Evolutionary conservation across 2,888 invertebrate genomes (phyloP).

Genomic region (Lasius platythorax): DNA sequence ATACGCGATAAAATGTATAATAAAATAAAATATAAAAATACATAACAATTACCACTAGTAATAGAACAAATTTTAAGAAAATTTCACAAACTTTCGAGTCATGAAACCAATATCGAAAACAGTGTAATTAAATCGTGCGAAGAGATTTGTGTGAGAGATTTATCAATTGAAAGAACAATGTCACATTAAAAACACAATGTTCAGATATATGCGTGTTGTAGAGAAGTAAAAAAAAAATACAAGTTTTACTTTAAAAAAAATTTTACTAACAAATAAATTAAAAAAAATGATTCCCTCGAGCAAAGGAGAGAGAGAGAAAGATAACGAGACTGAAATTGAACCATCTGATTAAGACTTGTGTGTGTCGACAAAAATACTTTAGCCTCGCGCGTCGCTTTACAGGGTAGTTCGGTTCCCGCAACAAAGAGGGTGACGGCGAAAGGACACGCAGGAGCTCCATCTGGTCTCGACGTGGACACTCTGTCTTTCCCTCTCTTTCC

Average conservation of each 20-base stretch:
- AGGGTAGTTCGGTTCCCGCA: constrained; percentile 7
- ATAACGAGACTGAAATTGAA: not conserved
- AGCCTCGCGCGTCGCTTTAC: not conserved
- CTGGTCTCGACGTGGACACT: constrained; percentile 17
- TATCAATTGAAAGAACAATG: not conserved
- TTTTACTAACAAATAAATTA: not conserved
- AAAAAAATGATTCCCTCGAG: not conserved
- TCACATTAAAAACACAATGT: not conserved
- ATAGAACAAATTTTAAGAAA: not conserved
- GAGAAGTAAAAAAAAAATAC: not conserved
- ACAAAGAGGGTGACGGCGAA: constrained; percentile 47
- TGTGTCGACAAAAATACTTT: constrained; percentile 4
- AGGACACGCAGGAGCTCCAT: constrained; percentile 42
- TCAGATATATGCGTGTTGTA: not conserved
- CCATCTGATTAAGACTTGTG: not conserved
- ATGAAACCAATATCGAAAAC: not conserved
- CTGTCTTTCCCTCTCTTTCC: not conserved
- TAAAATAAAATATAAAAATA: not conserved
- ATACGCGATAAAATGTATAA: not conserved
- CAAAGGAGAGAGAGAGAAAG: not conserved
- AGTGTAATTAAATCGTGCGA: not conserved
- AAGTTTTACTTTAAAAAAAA: not conserved
- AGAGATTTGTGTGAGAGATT: not conserved
- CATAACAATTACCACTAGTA: not conserved
- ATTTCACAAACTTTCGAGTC: not conserved